Conservation (phyloP, 2,113 vertebrate species). For the Ochotona princeps region DNA sequence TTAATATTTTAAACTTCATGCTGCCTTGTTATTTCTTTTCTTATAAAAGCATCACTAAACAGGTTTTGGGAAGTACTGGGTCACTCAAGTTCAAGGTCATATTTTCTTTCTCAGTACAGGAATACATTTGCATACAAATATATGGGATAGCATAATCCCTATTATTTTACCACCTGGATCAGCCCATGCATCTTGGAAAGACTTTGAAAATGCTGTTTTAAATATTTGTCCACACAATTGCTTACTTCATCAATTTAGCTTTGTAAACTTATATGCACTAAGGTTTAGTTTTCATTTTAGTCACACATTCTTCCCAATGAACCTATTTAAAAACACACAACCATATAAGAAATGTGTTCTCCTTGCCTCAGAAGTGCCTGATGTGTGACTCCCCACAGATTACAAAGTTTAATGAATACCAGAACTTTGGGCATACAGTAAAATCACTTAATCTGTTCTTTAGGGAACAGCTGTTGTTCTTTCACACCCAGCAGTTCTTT, state of each 20-base stretch:
- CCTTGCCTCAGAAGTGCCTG: not conserved
- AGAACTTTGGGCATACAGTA: not conserved
- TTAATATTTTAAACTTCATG: conserved; percentile 14
- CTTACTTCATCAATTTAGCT: conserved; percentile 23
- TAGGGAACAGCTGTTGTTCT: not conserved
- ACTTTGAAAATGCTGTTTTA: conserved; percentile 25
- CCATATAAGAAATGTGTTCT: not conserved
- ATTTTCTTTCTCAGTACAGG: not conserved
- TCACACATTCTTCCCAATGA: not conserved
- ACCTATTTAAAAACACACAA: not conserved
- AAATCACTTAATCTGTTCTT: not conserved
- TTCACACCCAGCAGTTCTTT: not conserved
- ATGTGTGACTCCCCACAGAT: not conserved
- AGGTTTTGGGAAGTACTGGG: conserved; percentile 27
- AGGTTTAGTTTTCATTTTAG: conserved; percentile 16
- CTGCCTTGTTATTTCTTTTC: conserved; percentile 57
- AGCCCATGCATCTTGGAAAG: not conserved
- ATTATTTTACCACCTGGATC: conserved; percentile 1
- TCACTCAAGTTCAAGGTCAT: conserved; percentile 40
- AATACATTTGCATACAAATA: conserved; percentile 38
- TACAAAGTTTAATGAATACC: not conserved
- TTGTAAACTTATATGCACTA: not conserved
- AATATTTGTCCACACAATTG: not conserved
- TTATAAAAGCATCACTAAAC: conserved; percentile 9
- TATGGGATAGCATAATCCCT: not conserved